phyloP scores from a whole-genome alignment of 2,113 vertebrate species.

The Drymodes brunneopygia region DNA sequence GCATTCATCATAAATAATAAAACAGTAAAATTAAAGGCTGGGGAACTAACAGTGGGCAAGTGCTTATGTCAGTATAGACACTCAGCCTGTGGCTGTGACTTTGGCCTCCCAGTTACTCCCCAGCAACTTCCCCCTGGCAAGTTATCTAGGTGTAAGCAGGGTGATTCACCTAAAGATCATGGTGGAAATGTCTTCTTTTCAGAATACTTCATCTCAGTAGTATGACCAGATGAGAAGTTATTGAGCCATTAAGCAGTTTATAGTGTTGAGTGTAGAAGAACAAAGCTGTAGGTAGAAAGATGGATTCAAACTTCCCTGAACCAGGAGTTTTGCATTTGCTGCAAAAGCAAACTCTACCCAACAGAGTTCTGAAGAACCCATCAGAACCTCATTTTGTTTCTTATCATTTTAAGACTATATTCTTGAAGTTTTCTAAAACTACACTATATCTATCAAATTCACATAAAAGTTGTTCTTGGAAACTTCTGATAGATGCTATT shows the following conservation, averaged over 20 bases:
- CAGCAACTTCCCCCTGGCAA: not conserved
- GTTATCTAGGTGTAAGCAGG: not conserved
- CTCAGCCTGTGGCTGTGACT: not conserved
- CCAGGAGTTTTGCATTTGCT: accelerated
- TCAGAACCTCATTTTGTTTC: not conserved
- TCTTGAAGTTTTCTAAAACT: not conserved
- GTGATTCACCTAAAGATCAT: not conserved
- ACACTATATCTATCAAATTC: not conserved
- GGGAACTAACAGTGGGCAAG: not conserved
- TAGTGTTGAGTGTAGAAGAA: not conserved
- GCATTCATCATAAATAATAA: not conserved
- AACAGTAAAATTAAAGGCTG: not conserved
- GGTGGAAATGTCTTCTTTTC: not conserved
- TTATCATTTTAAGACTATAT: not conserved
- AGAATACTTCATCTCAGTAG: not conserved
- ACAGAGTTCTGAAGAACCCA: not conserved
- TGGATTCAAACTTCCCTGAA: not conserved
- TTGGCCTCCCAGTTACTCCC: not conserved
- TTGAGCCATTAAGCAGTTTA: not conserved
- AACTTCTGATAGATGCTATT: not conserved
- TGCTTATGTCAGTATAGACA: accelerated
- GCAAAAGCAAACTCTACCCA: not conserved
- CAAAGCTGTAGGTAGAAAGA: not conserved
- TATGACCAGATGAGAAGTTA: not conserved
- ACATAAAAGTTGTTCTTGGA: not conserved